Evolutionary conservation across 1,140 invertebrate genomes (phyloP), one percentile per base, ranked within the genome.

Genomic region (Acromyrmex charruanus): DNA sequence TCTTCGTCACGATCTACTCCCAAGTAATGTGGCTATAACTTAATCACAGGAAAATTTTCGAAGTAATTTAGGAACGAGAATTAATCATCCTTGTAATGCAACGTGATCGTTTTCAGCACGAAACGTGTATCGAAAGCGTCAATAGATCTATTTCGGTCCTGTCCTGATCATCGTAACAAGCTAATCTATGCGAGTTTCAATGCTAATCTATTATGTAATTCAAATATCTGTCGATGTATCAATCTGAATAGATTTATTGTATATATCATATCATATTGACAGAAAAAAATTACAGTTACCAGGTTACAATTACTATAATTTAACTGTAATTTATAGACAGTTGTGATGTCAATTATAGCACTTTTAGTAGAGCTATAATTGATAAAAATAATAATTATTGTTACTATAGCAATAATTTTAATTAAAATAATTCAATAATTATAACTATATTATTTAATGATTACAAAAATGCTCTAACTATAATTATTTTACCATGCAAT

Each of bases 31-130:
- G 51, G 39, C 69, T 74, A 49, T 74, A 74, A 84, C 69, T 75
- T 84, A 63, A 84, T 82, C 68, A 59, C 68, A 25, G 69, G 69
- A 59, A 74, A 84, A 74, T 84, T 75, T 85, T 80, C 74, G 44
- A 80, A 80, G 61, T 39, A 77, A 85, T 85, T 80, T 85, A 31
- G 59, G 59, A 80, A 80, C 49, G 31, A 66, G 79, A 85, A 85
- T 85, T 68, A 85, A 85, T 85, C 82, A 61, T 59, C 55, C 25
- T 28, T 28, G 25, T 49, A 16, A 55, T 18, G 16, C 65, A 16
- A 55, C 18, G 21, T 35, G 80, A 49, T 61, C 68, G 18, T 35
- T 82, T 84, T 51, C 55, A 49, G 28, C 69, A 63, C 28, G 69
- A 39, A 84, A 51, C 39, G 58, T 31, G 69, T 58, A 49, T 84